Base-by-base conservation (phyloP, 2,888 invertebrate species). In the Aleiodes testaceus region DNA sequence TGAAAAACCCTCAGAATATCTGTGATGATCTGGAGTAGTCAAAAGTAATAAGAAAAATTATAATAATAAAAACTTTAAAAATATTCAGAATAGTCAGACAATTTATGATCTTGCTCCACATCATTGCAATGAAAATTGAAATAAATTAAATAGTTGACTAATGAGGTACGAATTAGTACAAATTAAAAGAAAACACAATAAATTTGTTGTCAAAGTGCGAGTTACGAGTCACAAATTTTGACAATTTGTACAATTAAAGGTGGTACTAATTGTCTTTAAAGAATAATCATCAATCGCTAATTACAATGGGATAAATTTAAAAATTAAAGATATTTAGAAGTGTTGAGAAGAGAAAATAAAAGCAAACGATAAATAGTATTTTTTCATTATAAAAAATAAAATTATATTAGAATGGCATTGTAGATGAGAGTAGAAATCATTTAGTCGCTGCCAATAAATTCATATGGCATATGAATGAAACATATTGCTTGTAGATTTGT, bases 401-500 rank as follows among this genome's bases (percentile, higher is more conserved):
- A 53, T 42, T 44, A 66, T 66, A 53, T 42, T 66, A 66, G 52
- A 66, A 52, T 26, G 52, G 66, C 66, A 59, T 66, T 44, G 53
- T 52, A 66, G 59, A 59, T 3, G 59, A 59, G 59, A 36, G 36
- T 5, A 16, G n/a, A 59, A 16, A 44, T 55, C 20, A 45, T 67
- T 55, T 55, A 26, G 36, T 63, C 20, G 63, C 50, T 50, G 63
- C 69, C 69, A 50, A 63, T 50, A 16, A 14, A 69, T 42, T 42
- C 42, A 12, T 36, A 53, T 66, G 52, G 59, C 61, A 72, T 70
- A 72, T 45, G 70, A 76, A 49, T 36, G 65, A 70, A 72, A 75
- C 74, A 78, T 76, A 72, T 75, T 74, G 78, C 78, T 78, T 79
- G 78, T 80, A 81, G 79, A 81, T 78, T 81, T 79, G 78, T 81